Evolutionary conservation across 2,113 vertebrate species (phyloP), one percentile per base, ranked within the genome.

Genomic region (Sylvilagus bachmani): DNA sequence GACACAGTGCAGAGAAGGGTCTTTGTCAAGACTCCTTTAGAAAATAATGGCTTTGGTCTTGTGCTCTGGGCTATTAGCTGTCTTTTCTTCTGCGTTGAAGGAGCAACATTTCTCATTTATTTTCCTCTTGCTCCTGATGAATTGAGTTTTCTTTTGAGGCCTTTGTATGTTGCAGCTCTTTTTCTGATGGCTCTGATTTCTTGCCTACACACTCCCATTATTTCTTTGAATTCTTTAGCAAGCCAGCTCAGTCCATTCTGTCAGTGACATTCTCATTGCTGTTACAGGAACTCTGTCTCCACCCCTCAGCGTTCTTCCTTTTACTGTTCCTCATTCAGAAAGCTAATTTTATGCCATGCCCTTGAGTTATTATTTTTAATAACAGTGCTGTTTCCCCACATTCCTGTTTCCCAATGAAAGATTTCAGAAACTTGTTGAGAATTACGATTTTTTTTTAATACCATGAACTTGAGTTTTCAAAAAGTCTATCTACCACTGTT

Each of bases 321-420:
- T 83, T 78, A 91, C 82, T 0, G 2, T 62, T 83, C 75, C 55
- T 86, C 78, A 93, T 93, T 96, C 94, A 94, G 70, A 89, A 93
- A 77, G 87, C 86, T 82, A 82, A 86, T 95, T 95, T 96, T 85
- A 96, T 86, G 92, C 70, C 73, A 69, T 86, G 44, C 79, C 73
- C 44, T 94, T 95, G 53, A 92, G 55, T 90, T 93, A 79, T 93
- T 80, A 87, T 83, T 89, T 95, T 91, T 93, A 90, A 93, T 71
- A 95, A 75, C 33, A 83, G 64, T n/a, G 31, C 51, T 38, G 51
- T 94, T 94, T 87, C 22, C 27, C 33, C 9, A 22, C 12, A 86
- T 31, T 78, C 66, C 58, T 22, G 58, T 58, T 89, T 84, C 64
- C 44, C 49, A 70, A 58, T n/a, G 73, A 94, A 89, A 94, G 24